Percentiles rank a stretch among this genome's conserved stretches.
Evolutionary conservation across 2,888 invertebrate species (phyloP).

Genomic region (Oligia latruncula): DNA sequence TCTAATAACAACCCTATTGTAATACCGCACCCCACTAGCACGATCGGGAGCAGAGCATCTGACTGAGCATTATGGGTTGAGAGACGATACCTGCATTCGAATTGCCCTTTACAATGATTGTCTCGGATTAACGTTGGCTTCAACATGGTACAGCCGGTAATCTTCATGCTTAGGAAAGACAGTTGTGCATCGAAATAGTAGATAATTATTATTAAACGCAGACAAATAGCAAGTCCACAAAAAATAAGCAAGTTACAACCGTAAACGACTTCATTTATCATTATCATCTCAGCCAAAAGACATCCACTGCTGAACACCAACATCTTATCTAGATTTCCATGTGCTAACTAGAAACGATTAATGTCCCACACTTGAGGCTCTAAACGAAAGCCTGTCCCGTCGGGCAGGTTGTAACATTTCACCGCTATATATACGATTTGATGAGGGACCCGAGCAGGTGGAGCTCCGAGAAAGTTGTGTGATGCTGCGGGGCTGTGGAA

Average conservation of each 20-base stretch:
- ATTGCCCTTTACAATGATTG: not conserved
- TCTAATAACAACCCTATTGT: not conserved
- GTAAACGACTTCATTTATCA: not conserved
- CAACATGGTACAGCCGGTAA: not conserved
- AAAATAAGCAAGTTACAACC: not conserved
- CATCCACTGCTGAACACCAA: not conserved
- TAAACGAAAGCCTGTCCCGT: conserved; percentile 54
- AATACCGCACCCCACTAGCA: not conserved
- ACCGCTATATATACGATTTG: conserved; percentile 29
- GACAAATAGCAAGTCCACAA: not conserved
- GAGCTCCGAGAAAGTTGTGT: conserved; percentile 32
- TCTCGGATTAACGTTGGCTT: not conserved
- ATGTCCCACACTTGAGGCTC: conserved; percentile 31
- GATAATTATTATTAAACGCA: not conserved
- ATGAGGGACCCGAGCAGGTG: conserved; percentile 7
- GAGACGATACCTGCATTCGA: not conserved
- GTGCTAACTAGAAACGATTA: conserved; percentile 54
- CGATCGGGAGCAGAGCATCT: not conserved
- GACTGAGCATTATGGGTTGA: not conserved
- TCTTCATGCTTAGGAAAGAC: not conserved
- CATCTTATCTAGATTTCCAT: conserved; percentile 38
- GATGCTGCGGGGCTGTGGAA: conserved; percentile 7
- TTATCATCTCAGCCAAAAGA: not conserved
- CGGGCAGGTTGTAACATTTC: conserved; percentile 37
- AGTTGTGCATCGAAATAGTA: not conserved